These are phyloP conservation scores for Mamestra brassicae DNA, from an alignment of 2,888 invertebrate species.

Conservation along the genomic window DNA sequence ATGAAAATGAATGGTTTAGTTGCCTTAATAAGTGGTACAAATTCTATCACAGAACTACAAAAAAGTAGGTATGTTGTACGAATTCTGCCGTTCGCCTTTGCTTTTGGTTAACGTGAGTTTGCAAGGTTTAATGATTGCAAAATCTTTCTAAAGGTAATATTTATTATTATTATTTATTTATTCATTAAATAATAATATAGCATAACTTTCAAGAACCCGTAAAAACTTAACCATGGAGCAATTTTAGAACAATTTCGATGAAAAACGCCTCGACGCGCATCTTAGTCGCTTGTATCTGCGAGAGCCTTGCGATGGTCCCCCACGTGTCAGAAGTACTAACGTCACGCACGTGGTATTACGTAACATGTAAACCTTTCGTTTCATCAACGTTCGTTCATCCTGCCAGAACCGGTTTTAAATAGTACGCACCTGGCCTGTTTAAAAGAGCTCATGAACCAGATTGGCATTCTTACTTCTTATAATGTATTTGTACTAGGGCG, in stretches of 20 bases:
- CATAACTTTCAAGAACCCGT: too few species aligned
- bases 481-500: neutral
- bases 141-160: too few species aligned
- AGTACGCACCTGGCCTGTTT: conserved; percentile 27
- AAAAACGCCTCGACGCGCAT: neutral
- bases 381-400: neutral
- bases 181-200: too few species aligned
- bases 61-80: too few species aligned
- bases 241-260: neutral
- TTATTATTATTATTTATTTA: too few species aligned
- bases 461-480: neutral
- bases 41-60: too few species aligned
- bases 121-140: too few species aligned
- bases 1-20: too few species aligned
- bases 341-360: neutral
- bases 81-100: too few species aligned
- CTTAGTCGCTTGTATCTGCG: neutral
- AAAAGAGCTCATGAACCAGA: conserved; percentile 1
- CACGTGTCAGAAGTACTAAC: neutral
- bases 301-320: neutral
- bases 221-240: neutral
- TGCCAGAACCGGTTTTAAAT: conserved; percentile 25
- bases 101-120: too few species aligned
- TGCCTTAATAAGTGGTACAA: too few species aligned
- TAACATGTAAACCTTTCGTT: neutral